Conservation (phyloP, 2,888 invertebrate species). For the Hemistola chrysoprasaria region DNA sequence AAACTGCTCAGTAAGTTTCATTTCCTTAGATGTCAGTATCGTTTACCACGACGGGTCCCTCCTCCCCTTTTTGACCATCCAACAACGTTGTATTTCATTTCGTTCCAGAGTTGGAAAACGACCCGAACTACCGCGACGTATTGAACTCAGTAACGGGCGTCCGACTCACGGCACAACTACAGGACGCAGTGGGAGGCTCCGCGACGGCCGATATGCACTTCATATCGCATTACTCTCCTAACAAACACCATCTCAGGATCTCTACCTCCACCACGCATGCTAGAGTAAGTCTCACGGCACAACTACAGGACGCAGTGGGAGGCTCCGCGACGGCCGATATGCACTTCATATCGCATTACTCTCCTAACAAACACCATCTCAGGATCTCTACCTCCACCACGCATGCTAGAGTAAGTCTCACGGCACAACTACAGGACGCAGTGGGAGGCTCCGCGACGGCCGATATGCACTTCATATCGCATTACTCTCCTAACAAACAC, state of each 20-base stretch:
- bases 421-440: conserved; percentile 86
- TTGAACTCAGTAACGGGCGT: conserved; percentile 86
- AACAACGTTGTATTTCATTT: too few species aligned
- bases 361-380: conserved; percentile 91
- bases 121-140: conserved; percentile 82
- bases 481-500: conserved; percentile 91
- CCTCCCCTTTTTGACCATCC: too few species aligned
- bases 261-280: conserved; percentile 92
- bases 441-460: conserved; percentile 85
- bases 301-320: conserved; percentile 86
- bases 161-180: conserved; percentile 85
- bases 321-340: conserved; percentile 86
- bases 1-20: conserved; percentile 78
- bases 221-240: conserved; percentile 90
- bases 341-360: conserved; percentile 89
- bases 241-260: conserved; percentile 92
- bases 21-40: too few species aligned
- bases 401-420: conserved; percentile 86
- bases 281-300: conserved; percentile 86
- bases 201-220: conserved; percentile 87
- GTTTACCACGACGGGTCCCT: too few species aligned
- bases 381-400: conserved; percentile 93
- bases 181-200: conserved; percentile 85
- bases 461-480: conserved; percentile 87
- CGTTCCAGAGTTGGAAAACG: conserved; percentile 73